Percentiles rank a stretch among this genome's conserved stretches.
These are phyloP conservation scores for Coryphaenoides rupestris DNA, from an alignment of 2,113 vertebrate genomes.

Conservation along the genomic window DNA sequence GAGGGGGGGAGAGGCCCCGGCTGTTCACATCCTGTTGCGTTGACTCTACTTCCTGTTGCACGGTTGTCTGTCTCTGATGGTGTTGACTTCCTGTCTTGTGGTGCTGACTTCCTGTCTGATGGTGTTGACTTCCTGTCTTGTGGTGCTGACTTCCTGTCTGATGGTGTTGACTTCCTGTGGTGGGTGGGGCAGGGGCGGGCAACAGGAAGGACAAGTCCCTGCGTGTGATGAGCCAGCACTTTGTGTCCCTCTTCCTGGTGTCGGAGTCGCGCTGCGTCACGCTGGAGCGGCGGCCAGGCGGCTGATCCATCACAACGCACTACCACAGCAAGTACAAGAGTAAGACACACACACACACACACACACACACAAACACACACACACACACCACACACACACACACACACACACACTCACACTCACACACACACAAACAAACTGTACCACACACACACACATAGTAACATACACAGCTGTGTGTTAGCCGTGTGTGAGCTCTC, in stretches of 20 bases:
- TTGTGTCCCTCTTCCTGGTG: slow-evolving; percentile 94
- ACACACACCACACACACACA: too few relatives aligned
- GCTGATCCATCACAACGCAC: slow-evolving; percentile 85
- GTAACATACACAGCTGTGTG: too few relatives aligned
- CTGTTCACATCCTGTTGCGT: neutral
- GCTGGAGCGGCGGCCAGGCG: slow-evolving; percentile 88
- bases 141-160: too few relatives aligned
- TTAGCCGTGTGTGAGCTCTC: too few relatives aligned
- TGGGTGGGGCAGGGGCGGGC: slow-evolving; percentile 73
- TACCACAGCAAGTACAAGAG: slow-evolving; percentile 95
- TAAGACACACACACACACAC: slow-evolving; percentile 58
- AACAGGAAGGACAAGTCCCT: slow-evolving; percentile 95
- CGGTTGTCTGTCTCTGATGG: too few relatives aligned
- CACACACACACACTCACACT: too few relatives aligned
- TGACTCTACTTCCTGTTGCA: neutral
- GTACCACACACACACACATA: too few relatives aligned
- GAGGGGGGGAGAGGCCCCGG: neutral
- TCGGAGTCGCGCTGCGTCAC: slow-evolving; percentile 87
- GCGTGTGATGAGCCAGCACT: slow-evolving; percentile 95
- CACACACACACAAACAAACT: too few relatives aligned
- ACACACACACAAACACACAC: neutral
- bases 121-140: too few relatives aligned
- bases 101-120: neutral
- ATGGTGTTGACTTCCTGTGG: neutral
- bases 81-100: neutral